Percentiles rank a stretch among this genome's conserved stretches.
Conservation (phyloP, 2,113 vertebrate genomes). For the Tiliqua scincoides region DNA sequence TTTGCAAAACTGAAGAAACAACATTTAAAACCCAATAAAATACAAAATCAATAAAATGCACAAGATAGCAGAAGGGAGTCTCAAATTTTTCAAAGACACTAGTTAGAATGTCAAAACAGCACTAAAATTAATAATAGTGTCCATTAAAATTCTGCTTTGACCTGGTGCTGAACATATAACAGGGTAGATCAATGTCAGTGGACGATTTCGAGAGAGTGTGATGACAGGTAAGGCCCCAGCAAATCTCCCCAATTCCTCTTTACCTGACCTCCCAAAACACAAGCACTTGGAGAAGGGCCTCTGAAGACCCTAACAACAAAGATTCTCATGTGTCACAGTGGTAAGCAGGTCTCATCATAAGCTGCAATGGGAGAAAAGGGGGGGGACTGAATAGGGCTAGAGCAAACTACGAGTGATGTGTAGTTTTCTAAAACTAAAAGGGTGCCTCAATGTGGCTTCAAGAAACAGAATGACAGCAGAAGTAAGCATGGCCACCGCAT, state of each 20-base stretch:
- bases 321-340: not conserved
- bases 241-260: not conserved
- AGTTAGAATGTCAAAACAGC: not conserved
- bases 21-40: not conserved
- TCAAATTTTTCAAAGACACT: no score
- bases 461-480: conserved; percentile 1
- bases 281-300: not conserved
- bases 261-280: no score
- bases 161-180: not conserved
- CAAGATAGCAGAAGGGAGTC: not conserved
- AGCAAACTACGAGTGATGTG: not conserved
- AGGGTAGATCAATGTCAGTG: not conserved
- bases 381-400: not conserved
- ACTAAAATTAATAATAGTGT: not conserved
- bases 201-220: not conserved
- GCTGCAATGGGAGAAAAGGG: not conserved
- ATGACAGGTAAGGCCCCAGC: not conserved
- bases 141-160: not conserved
- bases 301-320: not conserved
- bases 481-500: not conserved
- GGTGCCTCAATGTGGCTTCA: not conserved
- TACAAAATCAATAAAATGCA: not conserved
- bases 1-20: not conserved
- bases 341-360: not conserved
- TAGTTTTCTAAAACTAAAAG: not conserved